Conservation (phyloP, 2,113 vertebrate species). For the Ciconia stormi region DNA sequence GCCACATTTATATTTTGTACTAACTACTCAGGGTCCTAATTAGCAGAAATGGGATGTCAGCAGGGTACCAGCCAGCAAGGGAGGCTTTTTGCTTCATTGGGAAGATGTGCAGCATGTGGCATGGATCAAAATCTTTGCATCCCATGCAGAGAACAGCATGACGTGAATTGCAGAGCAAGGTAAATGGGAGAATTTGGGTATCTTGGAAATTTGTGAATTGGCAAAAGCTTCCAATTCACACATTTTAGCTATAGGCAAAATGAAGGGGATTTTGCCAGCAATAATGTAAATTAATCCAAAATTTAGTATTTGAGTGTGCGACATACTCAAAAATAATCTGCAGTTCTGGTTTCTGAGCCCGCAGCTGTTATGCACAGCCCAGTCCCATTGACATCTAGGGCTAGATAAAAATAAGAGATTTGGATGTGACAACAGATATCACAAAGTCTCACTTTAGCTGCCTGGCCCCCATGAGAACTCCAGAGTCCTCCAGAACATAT, state of each 20-base stretch:
- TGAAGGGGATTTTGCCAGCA: neutral
- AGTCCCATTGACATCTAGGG: neutral
- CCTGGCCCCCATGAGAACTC: neutral
- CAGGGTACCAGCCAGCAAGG: constrained; percentile 53
- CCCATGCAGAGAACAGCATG: constrained; percentile 61
- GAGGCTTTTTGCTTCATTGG: constrained; percentile 56
- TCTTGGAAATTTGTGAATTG: constrained; percentile 21
- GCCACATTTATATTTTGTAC: constrained; percentile 54
- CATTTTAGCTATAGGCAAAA: neutral
- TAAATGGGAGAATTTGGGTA: constrained; percentile 27
- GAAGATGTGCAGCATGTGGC: constrained; percentile 68
- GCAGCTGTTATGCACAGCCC: neutral
- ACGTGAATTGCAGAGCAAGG: constrained; percentile 54
- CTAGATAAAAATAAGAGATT: neutral
- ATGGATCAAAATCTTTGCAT: constrained; percentile 59
- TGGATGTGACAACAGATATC: neutral
- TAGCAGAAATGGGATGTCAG: constrained; percentile 64
- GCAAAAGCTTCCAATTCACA: neutral
- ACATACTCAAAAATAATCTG: neutral
- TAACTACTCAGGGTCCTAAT: constrained; percentile 63
- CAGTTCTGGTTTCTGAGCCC: neutral
- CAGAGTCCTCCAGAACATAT: neutral
- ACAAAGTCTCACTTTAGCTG: neutral
- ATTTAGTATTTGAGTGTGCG: neutral
- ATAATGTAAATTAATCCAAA: neutral